Percentiles rank a stretch among this genome's conserved stretches.
Evolutionary conservation across 35 echinoderm and acorn worm species (phyloP).

Genomic region (Apostichopus californicus): DNA sequence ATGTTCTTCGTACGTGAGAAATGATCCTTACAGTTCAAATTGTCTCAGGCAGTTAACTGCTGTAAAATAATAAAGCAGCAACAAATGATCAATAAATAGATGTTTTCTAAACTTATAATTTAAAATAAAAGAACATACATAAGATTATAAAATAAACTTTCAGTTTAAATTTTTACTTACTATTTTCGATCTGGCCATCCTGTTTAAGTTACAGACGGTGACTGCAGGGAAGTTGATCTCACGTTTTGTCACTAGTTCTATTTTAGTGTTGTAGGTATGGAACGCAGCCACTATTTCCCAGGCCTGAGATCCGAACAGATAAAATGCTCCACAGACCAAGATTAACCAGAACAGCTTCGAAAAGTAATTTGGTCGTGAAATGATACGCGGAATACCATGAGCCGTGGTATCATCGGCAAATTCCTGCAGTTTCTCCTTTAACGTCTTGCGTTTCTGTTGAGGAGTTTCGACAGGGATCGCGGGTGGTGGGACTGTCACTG

Average conservation of each 20-base stretch:
- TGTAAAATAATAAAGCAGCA: too few species aligned
- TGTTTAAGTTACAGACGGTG: conserved; percentile 91
- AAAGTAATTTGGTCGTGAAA: conserved; percentile 18
- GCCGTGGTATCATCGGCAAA: conserved; percentile 71
- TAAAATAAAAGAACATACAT: too few species aligned
- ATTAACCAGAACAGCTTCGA: conserved; percentile 71
- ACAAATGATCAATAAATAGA: too few species aligned
- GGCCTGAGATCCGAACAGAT: conserved; percentile 49
- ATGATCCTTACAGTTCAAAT: too few species aligned
- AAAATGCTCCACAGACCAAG: conserved; percentile 33
- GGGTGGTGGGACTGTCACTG: background rate
- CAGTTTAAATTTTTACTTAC: background rate
- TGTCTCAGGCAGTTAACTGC: too few species aligned
- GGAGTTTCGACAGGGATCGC: background rate
- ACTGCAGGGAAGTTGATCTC: conserved; percentile 73
- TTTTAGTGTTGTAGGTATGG: conserved; percentile 69
- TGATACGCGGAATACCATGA: conserved; percentile 75
- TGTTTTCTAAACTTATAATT: too few species aligned
- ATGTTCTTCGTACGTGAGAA: too few species aligned
- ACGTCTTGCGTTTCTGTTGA: conserved; percentile 7
- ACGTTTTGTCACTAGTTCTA: conserved; percentile 65
- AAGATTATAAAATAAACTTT: too few species aligned
- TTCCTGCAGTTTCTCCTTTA: conserved; percentile 35
- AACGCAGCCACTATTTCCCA: conserved; percentile 55
- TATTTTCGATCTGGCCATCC: conserved; percentile 65